Base-by-base conservation (phyloP, 2,797 vertebrate species). In the Poeciliopsis gracilis region DNA sequence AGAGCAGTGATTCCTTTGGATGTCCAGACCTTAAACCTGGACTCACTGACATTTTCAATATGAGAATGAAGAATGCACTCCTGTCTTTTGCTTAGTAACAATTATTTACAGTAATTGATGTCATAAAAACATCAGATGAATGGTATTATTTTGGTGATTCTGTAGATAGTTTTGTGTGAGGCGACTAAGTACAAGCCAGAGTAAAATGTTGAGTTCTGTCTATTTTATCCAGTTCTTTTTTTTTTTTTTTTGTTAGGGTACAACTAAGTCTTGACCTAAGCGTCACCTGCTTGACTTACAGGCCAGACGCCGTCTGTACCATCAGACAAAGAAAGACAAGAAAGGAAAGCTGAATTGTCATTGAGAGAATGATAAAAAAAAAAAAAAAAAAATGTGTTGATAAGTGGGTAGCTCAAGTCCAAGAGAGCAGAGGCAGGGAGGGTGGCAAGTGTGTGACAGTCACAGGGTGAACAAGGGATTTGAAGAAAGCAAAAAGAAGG, bases 401-500 rank as follows among this genome's bases (percentile, higher is more conserved):
- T 82, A 75, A 86, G 30, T 61, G 73, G 53, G 83, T 85, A 89
- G 84, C 72, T 87, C 38, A 51, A 75, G 47, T 53, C 18, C 77
- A 75, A 80, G 53, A 72, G 77, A 74, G 43, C 36, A 36, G 49
- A 72, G 55, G 59, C 75, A 75, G 77, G 53, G 75, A 78, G 80
- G 76, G 78, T 51, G 49, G 77, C 45, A 16, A 83, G 84, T 75
- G 47, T 78, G 79, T 77, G 72, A 88, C 79, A 84, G 87, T 89
- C 79, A 84, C 79, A 49, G 84, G 78, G 77, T 82, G 89, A 92
- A 82, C 45, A 13, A 88, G 89, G 85, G 88, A 91, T 91, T 90
- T 85, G 73, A 88, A 88, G 82, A 81, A 82, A 83, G 79, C 81
- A 80, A 82, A 84, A 84, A 80, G 61, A 83, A 84, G 81, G 74